Evolutionary conservation across 2,797 vertebrate species (phyloP), one percentile per base, ranked within the genome.

Genomic region (Rhinoraja longicauda): DNA sequence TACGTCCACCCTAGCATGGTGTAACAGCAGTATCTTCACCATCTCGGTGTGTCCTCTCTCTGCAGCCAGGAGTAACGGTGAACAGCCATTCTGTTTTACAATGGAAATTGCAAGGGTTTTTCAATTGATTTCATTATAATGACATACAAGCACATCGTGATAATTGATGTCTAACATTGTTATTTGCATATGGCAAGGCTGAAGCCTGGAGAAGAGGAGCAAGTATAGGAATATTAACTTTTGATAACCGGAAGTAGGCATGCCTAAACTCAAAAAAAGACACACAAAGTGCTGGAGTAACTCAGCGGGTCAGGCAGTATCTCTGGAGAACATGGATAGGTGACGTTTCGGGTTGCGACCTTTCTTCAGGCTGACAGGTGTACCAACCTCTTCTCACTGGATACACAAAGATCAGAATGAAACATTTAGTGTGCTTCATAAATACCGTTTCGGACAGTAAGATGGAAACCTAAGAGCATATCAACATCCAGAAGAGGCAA

Each of bases 1-100:
- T 29, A 96, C 95, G 5, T 96, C 95, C 78, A 95, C 95, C 15
- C 95, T 94, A 81, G 95, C 95, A 1, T 95, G 94, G 84, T 94
- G 94, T 93, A 95, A 93, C 79, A 96, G 90, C 86, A 95, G 93
- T 86, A 95, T 94, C 93, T 90, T 94, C 70, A 95, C 95, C 0
- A 95, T 93, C 39, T 93, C 94, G 0, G 91, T 94, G 94, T 96
- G 95, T 78, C 96, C 96, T 64, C 53, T 93, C 86, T 95, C 94
- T 10, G 95, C 94, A 1, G 95, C 95, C 94, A 95, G 93, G 21
- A 95, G 93, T 93, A 95, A 93, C 0, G 96, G 95, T 32, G 95
- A 95, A 94, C 95, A 94, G 78, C 95, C 95, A 8, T 94, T 95
- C 96, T 96, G 62, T 67, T 53, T 19, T 75, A 67, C 0, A 93